Evolutionary conservation across 2,888 invertebrate species (phyloP), one percentile per base, ranked within the genome.

Genomic region (Eurytoma californica): DNA sequence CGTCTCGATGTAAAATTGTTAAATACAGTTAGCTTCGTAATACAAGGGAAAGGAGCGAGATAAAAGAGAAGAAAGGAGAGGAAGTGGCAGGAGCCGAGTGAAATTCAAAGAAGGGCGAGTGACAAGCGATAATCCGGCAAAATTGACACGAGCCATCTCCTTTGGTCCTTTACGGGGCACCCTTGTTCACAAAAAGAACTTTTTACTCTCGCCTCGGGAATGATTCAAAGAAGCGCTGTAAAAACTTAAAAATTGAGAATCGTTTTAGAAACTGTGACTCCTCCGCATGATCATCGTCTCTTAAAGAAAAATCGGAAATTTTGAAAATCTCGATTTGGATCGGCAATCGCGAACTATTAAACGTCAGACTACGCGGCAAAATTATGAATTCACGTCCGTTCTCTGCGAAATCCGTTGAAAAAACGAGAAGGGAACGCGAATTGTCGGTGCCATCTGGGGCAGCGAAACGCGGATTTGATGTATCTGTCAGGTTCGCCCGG

Each of bases 401-500:
- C 18, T 58, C 20, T 58, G 20, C 58, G 20, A 57, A 2, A 57
- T 3, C 57, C 20, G 24, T 12, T 4, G 20, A 39, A 55, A 20
- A 60, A 60, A 7, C n/a, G 58, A 74, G 30, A 69, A 63, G 30
- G 49, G 60, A 49, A 63, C 12, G 30, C 30, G 49, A 70, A 74
- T 74, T 77, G 80, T 77, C 81, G 65, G 4, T 60, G 30, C 74
- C 81, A 85, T 84, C 85, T 81, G 79, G 76, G 18, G 13, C 14
- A 84, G 85, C 16, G 86, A 87, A 85, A 88, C 87, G 88, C 88
- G 89, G 87, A 89, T 89, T 90, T 88, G 88, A 89, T 90, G 86
- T 88, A 87, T 89, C 90, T 89, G 90, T 90, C 90, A 90, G 85
- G 86, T 88, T 88, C 86, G 88, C 87, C 87, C 86, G 86, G 87